Percentiles rank a stretch among this genome's conserved stretches.
Conservation (phyloP, 2,888 invertebrate genomes). For the Pterostichus madidus region DNA sequence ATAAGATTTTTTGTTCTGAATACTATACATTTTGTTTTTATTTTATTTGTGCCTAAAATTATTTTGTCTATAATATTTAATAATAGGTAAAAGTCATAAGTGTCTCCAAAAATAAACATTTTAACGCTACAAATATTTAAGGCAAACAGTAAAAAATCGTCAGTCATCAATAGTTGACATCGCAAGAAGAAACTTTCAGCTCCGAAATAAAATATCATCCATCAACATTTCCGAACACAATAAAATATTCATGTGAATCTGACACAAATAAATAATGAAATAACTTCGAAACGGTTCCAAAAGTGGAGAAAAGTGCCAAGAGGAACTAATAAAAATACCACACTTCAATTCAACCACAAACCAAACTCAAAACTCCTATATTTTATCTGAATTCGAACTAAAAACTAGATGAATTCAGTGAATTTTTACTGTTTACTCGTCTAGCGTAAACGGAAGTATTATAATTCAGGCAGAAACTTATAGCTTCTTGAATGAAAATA, state of each 20-base stretch:
- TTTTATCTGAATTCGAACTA: neutral
- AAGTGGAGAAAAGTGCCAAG: slow-evolving; percentile 16
- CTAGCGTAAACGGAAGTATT: too few species aligned
- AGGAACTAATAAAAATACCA: slow-evolving; percentile 21
- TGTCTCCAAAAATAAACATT: neutral
- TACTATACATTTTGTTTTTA: too few species aligned
- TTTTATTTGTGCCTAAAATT: too few species aligned
- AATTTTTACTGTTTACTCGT: too few species aligned
- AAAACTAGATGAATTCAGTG: too few species aligned
- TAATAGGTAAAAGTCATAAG: too few species aligned
- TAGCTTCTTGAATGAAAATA: too few species aligned
- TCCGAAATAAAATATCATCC: slow-evolving; percentile 33
- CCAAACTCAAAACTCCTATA: neutral
- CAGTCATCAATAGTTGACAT: slow-evolving; percentile 37
- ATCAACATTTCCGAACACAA: slow-evolving; percentile 30
- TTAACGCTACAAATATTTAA: slow-evolving; percentile 1
- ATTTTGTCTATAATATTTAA: too few species aligned
- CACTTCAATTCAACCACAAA: neutral
- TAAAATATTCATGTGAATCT: slow-evolving; percentile 49
- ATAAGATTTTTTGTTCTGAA: too few species aligned
- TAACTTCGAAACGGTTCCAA: slow-evolving; percentile 27
- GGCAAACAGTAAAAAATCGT: slow-evolving; percentile 14
- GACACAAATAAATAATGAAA: slow-evolving; percentile 55
- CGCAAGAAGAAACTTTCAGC: slow-evolving; percentile 21
- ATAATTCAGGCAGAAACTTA: too few species aligned